Evolutionary conservation across 1,140 invertebrate species (phyloP), one percentile per base, ranked within the genome.

Genomic region (Bombus turneri): DNA sequence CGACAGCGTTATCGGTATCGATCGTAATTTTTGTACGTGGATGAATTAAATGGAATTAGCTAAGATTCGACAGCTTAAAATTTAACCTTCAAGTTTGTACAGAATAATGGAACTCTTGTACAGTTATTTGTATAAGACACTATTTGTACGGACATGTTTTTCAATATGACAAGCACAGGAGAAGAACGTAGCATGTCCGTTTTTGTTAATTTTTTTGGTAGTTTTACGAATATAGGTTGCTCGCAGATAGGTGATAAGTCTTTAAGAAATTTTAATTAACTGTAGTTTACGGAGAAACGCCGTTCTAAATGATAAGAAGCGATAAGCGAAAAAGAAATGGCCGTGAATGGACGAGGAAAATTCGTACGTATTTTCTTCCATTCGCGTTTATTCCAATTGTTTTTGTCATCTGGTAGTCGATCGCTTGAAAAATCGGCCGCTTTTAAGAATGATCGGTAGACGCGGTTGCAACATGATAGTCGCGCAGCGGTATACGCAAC

Each of bases 391-490:
- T 43, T 37, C 57, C 86, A 47, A 84, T 85, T 39, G 43, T 81
- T 80, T 85, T 81, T 88, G 43, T 43, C 77, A 66, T 79, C 75
- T 10, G 73, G 68, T 76, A 78, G 76, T 57, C 68, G 78, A 64
- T 4, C 84, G 57, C 47, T 53, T 73, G 74, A 91, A 91, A 91
- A 91, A 91, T 86, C 47, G 18, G 15, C 25, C 41, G 57, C 71
- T 83, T 91, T 88, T 90, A 91, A 91, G 87, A 91, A 91, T 91
- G 69, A 91, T 91, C 89, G 85, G 89, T 91, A 82, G 89, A 68
- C 84, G 90, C 89, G 90, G 90, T 91, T 91, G 90, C 73, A 91
- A 91, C 73, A 64, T 82, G 89, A 91, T 91, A 91, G 80, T 90
- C 75, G 59, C 66, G 75, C 66, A 62, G 88, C 75, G 83, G 86